phyloP scores from a whole-genome alignment of 2,888 invertebrate species.

The Diploptera punctata region DNA sequence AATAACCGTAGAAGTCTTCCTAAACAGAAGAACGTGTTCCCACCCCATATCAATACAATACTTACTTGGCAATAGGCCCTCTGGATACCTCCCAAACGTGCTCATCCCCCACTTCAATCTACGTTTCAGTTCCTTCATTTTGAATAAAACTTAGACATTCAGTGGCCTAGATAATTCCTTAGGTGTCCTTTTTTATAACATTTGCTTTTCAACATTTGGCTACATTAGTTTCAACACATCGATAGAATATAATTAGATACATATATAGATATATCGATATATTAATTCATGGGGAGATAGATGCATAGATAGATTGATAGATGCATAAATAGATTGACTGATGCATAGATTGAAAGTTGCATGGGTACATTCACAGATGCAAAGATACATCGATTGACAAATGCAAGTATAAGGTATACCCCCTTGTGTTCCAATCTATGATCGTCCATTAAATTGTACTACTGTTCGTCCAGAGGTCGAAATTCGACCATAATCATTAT shows the following conservation, averaged over 20 bases:
- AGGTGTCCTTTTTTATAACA: background rate
- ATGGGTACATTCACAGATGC: background rate
- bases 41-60: background rate
- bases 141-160: background rate
- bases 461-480: no score
- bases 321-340: no score
- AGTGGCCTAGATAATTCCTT: background rate
- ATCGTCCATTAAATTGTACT: no score
- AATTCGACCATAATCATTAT: no score
- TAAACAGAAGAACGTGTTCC: background rate
- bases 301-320: background rate
- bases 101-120: background rate
- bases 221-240: background rate
- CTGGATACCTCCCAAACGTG: background rate
- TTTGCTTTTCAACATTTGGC: background rate
- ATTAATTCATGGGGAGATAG: background rate
- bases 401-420: no score
- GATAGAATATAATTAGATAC: background rate
- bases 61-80: conserved; percentile 15
- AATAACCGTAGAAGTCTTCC: background rate
- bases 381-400: no score
- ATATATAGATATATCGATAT: background rate
- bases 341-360: background rate
- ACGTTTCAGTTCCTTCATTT: background rate
- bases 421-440: no score